Evolutionary conservation across 2,888 invertebrate genomes (phyloP).

Genomic region (Oscheius sp.): DNA sequence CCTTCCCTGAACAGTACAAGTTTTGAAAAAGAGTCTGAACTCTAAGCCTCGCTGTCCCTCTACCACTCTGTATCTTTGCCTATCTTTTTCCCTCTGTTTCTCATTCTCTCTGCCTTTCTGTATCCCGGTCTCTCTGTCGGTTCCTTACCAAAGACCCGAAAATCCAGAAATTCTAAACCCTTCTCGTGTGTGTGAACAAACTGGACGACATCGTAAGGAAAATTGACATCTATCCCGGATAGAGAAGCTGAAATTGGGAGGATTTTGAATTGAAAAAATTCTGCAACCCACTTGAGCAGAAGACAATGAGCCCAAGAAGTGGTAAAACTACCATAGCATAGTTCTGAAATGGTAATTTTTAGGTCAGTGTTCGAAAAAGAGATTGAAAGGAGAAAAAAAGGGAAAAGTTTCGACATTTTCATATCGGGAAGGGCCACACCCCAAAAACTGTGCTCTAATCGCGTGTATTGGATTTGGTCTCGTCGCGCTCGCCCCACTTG

Average conservation of each 20-base stretch:
- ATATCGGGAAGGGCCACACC: constrained; percentile 1
- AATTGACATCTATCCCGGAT: not conserved
- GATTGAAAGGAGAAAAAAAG: not conserved
- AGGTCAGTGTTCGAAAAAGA: not conserved
- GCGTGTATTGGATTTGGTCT: constrained; percentile 2
- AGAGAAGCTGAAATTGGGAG: constrained; percentile 3
- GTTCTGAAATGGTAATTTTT: constrained; percentile 17
- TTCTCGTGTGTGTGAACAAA: not conserved
- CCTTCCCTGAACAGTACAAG: constrained; percentile 3
- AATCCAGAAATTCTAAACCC: not conserved
- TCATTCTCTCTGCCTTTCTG: no score
- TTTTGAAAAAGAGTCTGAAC: no score
- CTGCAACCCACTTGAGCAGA: not conserved
- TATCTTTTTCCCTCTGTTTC: no score
- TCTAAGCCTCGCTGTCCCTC: no score
- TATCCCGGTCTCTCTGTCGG: no score
- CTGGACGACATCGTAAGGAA: constrained; percentile 11
- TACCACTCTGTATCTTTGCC: no score
- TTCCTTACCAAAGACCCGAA: constrained; percentile 14
- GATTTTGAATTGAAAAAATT: not conserved
- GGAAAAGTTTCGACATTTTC: constrained; percentile 20
- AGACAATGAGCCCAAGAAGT: not conserved
- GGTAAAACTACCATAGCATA: constrained; percentile 19
- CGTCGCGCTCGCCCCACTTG: constrained; percentile 25
- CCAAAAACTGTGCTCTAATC: not conserved